Evolutionary conservation across 2,113 vertebrate genomes (phyloP), one percentile per base, ranked within the genome.

Genomic region (Antennarius striatus): DNA sequence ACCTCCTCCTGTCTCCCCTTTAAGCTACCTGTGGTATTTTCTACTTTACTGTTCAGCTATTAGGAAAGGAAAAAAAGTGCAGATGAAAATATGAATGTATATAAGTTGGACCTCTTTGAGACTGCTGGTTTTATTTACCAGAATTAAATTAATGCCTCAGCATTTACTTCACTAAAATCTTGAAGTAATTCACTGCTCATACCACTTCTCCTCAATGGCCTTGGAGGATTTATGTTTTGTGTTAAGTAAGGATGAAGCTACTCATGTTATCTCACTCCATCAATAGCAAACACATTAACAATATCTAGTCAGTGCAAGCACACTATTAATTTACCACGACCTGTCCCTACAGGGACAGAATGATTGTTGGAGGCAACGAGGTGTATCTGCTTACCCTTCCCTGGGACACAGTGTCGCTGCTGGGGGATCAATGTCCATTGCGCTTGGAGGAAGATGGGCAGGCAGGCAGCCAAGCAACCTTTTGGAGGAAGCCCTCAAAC

Each of bases 201-300:
- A 56, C 63, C 51, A 50, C 75, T 83, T 54, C 84, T 87, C 87
- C 86, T 90, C 89, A 65, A 61, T 73, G 83, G 91, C 84, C 88
- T 90, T 86, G 68, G 86, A 92, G 92, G 93, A 95, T 92, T 91
- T 93, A 93, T 94, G 93, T 91, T 92, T 93, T 94, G 89, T 94
- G 94, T 95, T 94, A 93, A 95, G 91, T 92, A 94, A 94, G 91
- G 89, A 89, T 92, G 92, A 93, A 94, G 93, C 89, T 92, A 93
- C 93, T 94, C 91, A 78, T 94, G 93, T 95, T 95, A 93, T 94
- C 92, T 85, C 92, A 87, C 91, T 92, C 89, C 90, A 93, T 94
- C 94, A 93, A 92, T 94, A 94, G 88, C 59, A 88, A 92, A 93
- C 92, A 92, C 92, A 94, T 95, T 94, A 94, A 92, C 91, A 94